A percentile compares a stretch with the other conserved stretches of the same genome.
These are phyloP conservation scores for Pogonocichla stellata DNA, from an alignment of 2,113 vertebrate genomes.

Conservation along the genomic window DNA sequence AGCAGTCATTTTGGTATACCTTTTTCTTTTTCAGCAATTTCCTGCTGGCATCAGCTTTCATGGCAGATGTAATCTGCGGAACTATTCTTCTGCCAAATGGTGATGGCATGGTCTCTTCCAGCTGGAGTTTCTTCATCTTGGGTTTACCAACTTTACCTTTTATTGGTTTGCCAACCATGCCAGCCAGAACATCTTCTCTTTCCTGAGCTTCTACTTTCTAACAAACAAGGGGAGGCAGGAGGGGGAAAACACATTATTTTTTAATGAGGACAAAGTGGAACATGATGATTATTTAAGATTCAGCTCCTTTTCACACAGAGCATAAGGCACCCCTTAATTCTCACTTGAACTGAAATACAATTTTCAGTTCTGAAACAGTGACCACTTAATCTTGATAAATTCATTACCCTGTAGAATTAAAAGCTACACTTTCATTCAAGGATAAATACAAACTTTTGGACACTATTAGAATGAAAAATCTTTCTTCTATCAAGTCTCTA, in stretches of 20 bases:
- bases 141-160: constrained; percentile 98
- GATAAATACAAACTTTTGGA: neutral
- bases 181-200: constrained; percentile 83
- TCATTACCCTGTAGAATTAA: neutral
- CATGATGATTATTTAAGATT: neutral
- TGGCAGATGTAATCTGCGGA: constrained; percentile 86
- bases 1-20: constrained; percentile 67
- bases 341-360: neutral
- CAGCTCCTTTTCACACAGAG: neutral
- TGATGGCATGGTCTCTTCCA: constrained; percentile 95
- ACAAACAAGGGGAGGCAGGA: neutral
- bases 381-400: neutral
- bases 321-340: neutral
- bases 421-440: neutral
- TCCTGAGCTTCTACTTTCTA: constrained; percentile 89
- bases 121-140: constrained; percentile 90
- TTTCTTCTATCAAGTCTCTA: neutral
- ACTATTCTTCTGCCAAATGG: constrained; percentile 90
- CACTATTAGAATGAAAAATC: neutral
- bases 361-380: neutral
- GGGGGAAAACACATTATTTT: neutral
- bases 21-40: constrained; percentile 94
- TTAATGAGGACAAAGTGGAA: neutral
- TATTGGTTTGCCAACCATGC: constrained; percentile 86
- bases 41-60: constrained; percentile 90